Conservation (phyloP, 53 echinoderm and acorn worm genomes). For the Actinopyga echinites region DNA sequence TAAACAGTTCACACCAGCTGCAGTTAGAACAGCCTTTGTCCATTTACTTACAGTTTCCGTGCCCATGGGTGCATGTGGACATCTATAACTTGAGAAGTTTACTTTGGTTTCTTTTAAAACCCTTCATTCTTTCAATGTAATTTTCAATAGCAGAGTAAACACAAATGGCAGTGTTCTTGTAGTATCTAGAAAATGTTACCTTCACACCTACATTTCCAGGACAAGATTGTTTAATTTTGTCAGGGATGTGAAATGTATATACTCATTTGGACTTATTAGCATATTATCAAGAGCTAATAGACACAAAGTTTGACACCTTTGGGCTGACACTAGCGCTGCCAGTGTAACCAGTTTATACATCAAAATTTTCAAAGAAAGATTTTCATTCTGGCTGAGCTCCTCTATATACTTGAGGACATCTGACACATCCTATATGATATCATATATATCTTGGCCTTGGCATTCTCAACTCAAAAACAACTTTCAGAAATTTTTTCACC, state of each 20-base stretch:
- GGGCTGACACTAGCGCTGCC: background rate
- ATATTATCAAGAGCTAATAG: background rate
- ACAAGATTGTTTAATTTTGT: constrained; percentile 7
- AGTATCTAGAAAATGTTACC: background rate
- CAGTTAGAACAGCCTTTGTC: background rate
- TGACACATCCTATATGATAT: background rate
- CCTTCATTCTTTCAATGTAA: background rate
- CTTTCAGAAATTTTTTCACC: background rate
- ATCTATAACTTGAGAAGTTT: background rate
- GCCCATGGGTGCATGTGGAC: background rate
- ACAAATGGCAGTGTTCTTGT: background rate
- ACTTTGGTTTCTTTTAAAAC: constrained; percentile 10
- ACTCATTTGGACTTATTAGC: background rate
- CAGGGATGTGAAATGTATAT: background rate
- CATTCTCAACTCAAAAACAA: background rate
- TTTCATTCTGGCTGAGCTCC: background rate
- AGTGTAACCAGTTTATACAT: background rate
- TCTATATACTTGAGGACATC: background rate
- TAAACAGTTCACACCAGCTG: background rate
- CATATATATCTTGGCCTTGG: background rate
- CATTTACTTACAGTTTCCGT: constrained; percentile 11
- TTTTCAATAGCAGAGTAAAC: background rate
- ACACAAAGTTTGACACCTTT: constrained; percentile 12
- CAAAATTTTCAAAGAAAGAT: constrained; percentile 2
- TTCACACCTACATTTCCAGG: background rate